These are phyloP conservation scores for Numenius phaeopus DNA, from an alignment of 2,797 vertebrate species.

Conservation along the genomic window DNA sequence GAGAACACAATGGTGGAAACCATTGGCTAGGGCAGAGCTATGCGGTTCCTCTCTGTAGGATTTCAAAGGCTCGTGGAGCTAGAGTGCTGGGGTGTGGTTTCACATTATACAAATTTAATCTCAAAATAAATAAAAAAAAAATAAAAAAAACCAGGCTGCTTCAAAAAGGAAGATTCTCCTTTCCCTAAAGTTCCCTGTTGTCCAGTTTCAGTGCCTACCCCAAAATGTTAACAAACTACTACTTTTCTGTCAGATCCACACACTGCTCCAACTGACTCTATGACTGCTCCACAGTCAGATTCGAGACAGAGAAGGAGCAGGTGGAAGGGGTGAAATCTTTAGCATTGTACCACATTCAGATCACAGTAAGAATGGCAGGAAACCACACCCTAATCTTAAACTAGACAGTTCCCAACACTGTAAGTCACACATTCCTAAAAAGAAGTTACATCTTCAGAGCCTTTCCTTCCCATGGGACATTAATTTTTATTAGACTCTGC, in stretches of 20 bases:
- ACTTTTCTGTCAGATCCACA: background rate
- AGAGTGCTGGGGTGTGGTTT: background rate
- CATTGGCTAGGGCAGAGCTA: background rate
- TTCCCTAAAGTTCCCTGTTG: background rate
- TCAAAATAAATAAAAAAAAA: background rate
- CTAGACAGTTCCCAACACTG: background rate
- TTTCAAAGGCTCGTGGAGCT: background rate
- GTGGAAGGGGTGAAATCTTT: background rate
- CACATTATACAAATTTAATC: background rate
- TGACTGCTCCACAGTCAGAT: background rate
- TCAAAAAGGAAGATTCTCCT: background rate
- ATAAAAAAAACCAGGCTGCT: background rate
- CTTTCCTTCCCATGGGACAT: background rate
- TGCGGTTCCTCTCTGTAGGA: background rate
- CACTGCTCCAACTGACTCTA: background rate
- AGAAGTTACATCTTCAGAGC: background rate
- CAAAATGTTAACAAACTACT: background rate
- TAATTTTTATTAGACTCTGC: background rate
- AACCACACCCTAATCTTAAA: background rate
- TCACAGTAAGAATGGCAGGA: background rate
- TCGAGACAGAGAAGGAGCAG: background rate
- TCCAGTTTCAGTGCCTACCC: background rate
- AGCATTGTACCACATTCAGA: background rate
- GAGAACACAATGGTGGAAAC: background rate
- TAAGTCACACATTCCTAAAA: background rate